These are phyloP conservation scores for Lasioglossum morio DNA, from an alignment of 2,888 invertebrate genomes.

Conservation along the genomic window DNA sequence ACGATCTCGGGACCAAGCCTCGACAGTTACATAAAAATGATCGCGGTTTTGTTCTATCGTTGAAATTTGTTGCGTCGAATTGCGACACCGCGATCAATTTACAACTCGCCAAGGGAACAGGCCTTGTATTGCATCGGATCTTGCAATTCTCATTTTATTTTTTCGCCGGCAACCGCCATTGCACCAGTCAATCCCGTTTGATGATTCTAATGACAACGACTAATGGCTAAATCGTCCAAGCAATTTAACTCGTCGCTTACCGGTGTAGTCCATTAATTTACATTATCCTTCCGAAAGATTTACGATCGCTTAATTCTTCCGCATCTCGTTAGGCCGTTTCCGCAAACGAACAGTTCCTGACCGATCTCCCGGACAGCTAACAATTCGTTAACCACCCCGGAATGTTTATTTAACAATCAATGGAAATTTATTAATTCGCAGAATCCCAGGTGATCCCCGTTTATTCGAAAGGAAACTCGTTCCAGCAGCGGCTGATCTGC, in stretches of 20 bases:
- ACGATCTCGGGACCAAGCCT: background rate
- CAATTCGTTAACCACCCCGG: background rate
- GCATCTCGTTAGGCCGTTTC: background rate
- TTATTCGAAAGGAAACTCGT: conserved; percentile 33
- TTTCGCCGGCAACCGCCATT: background rate
- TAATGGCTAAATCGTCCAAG: conserved; percentile 37
- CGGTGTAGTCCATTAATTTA: background rate
- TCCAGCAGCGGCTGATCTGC: conserved; percentile 44
- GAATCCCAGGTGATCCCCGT: conserved; percentile 79
- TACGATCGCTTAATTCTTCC: background rate
- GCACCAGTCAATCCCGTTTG: background rate
- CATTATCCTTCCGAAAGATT: background rate
- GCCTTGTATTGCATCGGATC: background rate
- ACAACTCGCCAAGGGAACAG: background rate
- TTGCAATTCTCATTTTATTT: background rate
- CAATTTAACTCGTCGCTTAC: conserved; percentile 1
- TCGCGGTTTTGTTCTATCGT: background rate
- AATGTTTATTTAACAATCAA: background rate
- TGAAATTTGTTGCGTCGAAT: conserved; percentile 25
- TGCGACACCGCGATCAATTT: conserved; percentile 7
- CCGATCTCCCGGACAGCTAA: no score
- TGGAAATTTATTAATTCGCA: conserved; percentile 39
- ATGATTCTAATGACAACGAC: background rate
- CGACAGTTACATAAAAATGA: conserved; percentile 50
- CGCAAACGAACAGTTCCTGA: background rate